Conservation (phyloP, 2,888 invertebrate genomes). For the Stictocephala bisonia region DNA sequence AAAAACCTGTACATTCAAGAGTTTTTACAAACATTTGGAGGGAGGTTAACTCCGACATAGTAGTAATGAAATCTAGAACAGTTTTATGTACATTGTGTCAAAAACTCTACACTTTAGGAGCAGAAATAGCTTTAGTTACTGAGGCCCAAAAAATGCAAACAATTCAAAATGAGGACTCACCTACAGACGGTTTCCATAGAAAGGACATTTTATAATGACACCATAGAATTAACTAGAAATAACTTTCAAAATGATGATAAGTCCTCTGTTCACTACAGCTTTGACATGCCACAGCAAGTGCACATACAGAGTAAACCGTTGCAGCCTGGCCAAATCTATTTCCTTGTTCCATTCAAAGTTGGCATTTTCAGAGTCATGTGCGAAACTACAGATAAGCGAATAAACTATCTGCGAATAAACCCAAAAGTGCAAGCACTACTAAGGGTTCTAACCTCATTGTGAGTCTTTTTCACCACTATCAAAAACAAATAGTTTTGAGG, state of each 20-base stretch:
- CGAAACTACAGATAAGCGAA: constrained; percentile 43
- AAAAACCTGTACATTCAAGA: constrained; percentile 18
- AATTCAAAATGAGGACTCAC: constrained; percentile 21
- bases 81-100: constrained; percentile 36
- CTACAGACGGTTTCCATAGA: constrained; percentile 15
- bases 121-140: constrained; percentile 31
- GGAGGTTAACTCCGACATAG: constrained; percentile 18
- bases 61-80: constrained; percentile 40
- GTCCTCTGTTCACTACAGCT: constrained; percentile 38
- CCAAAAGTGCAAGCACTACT: too few species aligned
- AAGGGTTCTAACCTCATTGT: constrained; percentile 48
- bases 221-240: neutral
- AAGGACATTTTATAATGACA: constrained; percentile 18
- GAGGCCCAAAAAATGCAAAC: constrained; percentile 39
- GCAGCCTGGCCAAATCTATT: constrained; percentile 50
- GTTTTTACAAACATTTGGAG: constrained; percentile 39
- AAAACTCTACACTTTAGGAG: constrained; percentile 35
- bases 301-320: constrained; percentile 49
- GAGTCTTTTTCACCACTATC: constrained; percentile 40
- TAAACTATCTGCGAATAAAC: too few species aligned
- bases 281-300: constrained; percentile 50
- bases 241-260: neutral
- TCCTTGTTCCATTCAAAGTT: constrained; percentile 48
- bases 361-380: constrained; percentile 50
- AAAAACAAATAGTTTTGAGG: constrained; percentile 33